A percentile compares a stretch with the other conserved stretches of the same genome.
Evolutionary conservation across 2,888 invertebrate species (phyloP).

Genomic region (Endomychus coccineus): DNA sequence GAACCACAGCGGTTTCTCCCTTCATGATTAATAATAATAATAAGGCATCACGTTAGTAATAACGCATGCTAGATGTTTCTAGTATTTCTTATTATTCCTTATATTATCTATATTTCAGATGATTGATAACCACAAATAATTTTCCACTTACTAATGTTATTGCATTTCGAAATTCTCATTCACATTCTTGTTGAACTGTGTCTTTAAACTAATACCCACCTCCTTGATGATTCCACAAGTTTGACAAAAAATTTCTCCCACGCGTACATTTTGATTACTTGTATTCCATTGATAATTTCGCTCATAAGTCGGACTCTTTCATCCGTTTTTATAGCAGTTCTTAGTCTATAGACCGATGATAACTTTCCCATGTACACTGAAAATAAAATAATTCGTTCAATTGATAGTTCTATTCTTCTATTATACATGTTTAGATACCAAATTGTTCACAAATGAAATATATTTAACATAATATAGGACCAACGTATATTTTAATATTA

Average conservation of each 20-base stretch:
- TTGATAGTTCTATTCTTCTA: no score
- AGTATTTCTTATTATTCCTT: no score
- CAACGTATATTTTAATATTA: no score
- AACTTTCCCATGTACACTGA: constrained; percentile 55
- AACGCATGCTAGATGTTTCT: no score
- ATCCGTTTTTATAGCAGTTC: constrained; percentile 75
- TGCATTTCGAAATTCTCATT: no score
- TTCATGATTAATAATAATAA: no score
- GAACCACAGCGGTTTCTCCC: no score
- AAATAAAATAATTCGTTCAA: no score
- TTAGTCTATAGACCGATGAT: constrained; percentile 63
- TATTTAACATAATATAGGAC: no score
- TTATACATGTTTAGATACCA: not conserved
- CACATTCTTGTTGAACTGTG: not conserved
- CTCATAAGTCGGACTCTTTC: constrained; percentile 81
- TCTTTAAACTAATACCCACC: constrained; percentile 39
- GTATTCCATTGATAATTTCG: constrained; percentile 79
- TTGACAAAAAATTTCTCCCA: constrained; percentile 86
- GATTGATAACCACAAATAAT: no score
- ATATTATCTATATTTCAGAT: constrained; percentile 8
- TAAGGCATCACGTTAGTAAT: no score
- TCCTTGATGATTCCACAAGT: constrained; percentile 60
- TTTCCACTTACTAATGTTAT: no score
- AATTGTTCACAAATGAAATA: not conserved
- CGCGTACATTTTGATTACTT: constrained; percentile 94